Percentiles rank a stretch among this genome's conserved stretches.
These are phyloP conservation scores for Prionailurus bengalensis DNA, from an alignment of 2,113 vertebrate species.

Conservation along the genomic window DNA sequence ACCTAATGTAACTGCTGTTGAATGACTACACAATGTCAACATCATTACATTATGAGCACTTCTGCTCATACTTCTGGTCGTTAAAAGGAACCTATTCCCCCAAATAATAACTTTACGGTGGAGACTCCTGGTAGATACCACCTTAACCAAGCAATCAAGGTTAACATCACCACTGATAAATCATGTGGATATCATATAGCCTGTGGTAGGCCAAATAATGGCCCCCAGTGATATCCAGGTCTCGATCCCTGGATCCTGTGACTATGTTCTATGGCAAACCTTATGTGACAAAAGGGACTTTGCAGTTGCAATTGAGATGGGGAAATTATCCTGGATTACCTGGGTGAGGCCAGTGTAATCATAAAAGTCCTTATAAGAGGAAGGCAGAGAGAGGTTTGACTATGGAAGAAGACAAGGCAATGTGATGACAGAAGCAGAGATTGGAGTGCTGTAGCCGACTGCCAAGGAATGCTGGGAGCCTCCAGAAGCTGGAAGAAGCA, in stretches of 20 bases:
- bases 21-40: slow-evolving; percentile 13
- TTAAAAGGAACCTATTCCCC: neutral
- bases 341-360: neutral
- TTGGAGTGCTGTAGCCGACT: neutral
- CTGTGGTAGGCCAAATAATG: neutral
- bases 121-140: neutral
- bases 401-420: neutral
- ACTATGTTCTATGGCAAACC: neutral
- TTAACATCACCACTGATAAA: slow-evolving; percentile 18
- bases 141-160: slow-evolving; percentile 21
- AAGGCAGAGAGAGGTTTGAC: slow-evolving; percentile 3
- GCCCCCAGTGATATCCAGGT: neutral
- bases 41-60: neutral
- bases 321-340: neutral
- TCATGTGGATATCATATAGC: neutral
- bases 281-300: neutral
- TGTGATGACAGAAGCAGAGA: neutral
- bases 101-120: neutral
- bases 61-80: neutral
- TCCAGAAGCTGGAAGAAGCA: neutral
- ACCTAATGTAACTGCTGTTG: neutral
- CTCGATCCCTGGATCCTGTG: neutral
- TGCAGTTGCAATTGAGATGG: neutral
- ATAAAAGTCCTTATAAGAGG: neutral
- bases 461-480: neutral